Evolutionary conservation across 2,888 invertebrate species (phyloP), one percentile per base, ranked within the genome.

Genomic region (Glomeris marginata): DNA sequence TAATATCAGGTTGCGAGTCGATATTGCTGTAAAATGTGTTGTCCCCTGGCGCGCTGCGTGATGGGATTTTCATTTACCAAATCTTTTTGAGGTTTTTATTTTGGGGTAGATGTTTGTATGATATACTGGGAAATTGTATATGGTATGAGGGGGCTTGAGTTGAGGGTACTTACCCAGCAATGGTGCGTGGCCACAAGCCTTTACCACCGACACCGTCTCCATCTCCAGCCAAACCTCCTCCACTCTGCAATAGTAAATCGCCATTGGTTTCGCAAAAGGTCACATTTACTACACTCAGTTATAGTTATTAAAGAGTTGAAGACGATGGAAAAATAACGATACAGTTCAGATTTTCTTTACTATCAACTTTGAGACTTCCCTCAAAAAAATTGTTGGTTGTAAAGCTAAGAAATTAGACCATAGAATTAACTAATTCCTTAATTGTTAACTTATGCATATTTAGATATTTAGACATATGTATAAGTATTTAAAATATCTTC

Each of bases 1-100:
- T 81, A 70, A 98, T 95, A 69, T 97, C 95, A 46, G 98, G 97
- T 90, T 92, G 95, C 66, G 95, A 97, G 77, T 98, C 97, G 72
- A 98, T 98, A 70, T 91, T 92, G 71, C 92, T 94, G 77, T 97
- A 98, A 76, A 98, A 98, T 10, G 95, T 91, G 73, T 95, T 95
- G 72, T 94, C 90, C 59, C 88, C 85, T 18, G 90, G 84, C 65
- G 87, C 87, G 59, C 84, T 84, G 74, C 22, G 55, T 40, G 37
- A 54, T 36, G 44, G 36, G 43, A 15, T 41, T 20, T 16, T 28
- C 28, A 28, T 28, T 28, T 28, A 28, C 28, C 28, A 28, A 28
- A 5, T 28, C 28, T 28, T 8, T 28, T 28, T 28, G 3, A 5
- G n/a, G 4, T 28, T 28, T 28, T 28, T 28, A 8, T 28, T 28